Evolutionary conservation across 2,113 vertebrate genomes (phyloP).

Genomic region (Hylia prasina): DNA sequence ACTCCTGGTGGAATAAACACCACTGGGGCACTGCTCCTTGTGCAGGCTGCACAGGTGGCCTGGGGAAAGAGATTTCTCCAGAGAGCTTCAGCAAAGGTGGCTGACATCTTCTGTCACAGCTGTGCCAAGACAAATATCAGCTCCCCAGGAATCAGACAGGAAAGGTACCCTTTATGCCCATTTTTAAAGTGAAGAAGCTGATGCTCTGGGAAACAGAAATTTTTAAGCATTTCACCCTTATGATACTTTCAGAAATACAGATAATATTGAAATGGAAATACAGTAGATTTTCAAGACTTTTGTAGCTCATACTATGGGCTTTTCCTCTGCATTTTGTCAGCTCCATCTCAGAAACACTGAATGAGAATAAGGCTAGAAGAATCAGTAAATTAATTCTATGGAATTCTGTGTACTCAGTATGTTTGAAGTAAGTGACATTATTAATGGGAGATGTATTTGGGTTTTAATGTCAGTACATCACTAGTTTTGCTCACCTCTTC

Average conservation of each 20-base stretch:
- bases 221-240: background rate
- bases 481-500: constrained; percentile 85
- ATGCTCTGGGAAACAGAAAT: background rate
- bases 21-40: background rate
- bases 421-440: background rate
- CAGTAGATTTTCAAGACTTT: background rate
- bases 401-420: background rate
- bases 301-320: background rate
- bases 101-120: background rate
- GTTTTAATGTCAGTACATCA: background rate
- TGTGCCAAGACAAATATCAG: background rate
- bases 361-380: background rate
- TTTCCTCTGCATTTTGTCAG: background rate
- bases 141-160: background rate
- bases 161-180: background rate
- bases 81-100: background rate
- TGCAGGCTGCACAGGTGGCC: background rate
- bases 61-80: background rate
- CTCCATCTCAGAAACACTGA: background rate
- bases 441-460: background rate
- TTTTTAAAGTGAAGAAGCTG: background rate
- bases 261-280: background rate
- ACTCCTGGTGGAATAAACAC: background rate
- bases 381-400: background rate
- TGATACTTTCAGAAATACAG: background rate